Evolutionary conservation across 2,797 vertebrate genomes (phyloP).

Genomic region (Hippocampus kuda): DNA sequence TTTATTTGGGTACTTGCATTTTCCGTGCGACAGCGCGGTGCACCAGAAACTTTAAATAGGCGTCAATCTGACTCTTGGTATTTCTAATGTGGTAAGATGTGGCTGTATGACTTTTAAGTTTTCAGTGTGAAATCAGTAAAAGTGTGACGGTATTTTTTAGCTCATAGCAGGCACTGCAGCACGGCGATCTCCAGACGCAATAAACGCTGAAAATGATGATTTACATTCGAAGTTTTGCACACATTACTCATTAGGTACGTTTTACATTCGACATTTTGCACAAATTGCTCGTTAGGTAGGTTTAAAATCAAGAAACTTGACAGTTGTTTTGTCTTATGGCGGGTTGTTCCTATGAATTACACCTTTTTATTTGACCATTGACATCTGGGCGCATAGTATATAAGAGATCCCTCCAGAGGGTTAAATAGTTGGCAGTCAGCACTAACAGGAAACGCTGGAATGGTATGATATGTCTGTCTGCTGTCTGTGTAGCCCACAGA

Average conservation of each 20-base stretch:
- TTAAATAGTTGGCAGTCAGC: conserved; percentile 65
- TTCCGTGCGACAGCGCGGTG: neutral
- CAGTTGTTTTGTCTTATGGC: neutral
- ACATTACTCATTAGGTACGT: neutral
- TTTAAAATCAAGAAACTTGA: neutral
- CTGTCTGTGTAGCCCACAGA: conserved; percentile 49
- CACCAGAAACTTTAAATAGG: neutral
- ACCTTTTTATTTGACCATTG: neutral
- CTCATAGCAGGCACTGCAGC: neutral
- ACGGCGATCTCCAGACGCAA: neutral
- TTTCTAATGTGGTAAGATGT: neutral
- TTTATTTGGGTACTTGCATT: neutral
- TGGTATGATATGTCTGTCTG: conserved; percentile 67
- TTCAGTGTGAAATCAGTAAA: neutral
- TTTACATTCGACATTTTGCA: neutral
- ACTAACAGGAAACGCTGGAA: conserved; percentile 65
- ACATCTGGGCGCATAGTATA: neutral
- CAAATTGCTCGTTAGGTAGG: neutral
- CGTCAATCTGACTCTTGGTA: neutral
- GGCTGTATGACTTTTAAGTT: conserved; percentile 2
- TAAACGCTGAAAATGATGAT: neutral
- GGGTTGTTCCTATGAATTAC: neutral
- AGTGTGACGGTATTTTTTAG: conserved; percentile 2
- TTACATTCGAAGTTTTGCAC: neutral
- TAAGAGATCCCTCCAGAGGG: conserved; percentile 41